Evolutionary conservation across 2,888 invertebrate genomes (phyloP), one percentile per base, ranked within the genome.

Genomic region (Eudemis profundana): DNA sequence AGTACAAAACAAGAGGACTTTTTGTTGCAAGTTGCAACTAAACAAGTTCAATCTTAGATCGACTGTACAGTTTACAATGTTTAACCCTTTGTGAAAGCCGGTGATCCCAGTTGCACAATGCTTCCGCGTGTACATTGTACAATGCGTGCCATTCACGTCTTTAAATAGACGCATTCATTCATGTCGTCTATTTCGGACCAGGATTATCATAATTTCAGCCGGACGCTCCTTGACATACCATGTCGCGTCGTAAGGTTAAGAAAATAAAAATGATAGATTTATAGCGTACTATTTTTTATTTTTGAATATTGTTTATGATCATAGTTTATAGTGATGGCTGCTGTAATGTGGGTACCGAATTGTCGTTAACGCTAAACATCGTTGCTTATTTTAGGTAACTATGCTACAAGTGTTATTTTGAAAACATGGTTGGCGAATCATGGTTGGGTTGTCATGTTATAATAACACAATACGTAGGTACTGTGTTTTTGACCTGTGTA

Each of bases 151-250:
- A 65, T 65, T 65, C 64, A 65, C 54, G 19, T 59, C 60, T 60
- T 38, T 49, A 65, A 65, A 65, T 65, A 65, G 65, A 59, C 60
- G 33, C 53, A 36, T 60, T 65, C 65, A 65, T 65, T 65, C 65
- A 65, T 53, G 47, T 29, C 23, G 42, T 65, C 59, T 65, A 65
- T 59, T 65, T 47, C 60, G 42, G 49, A 56, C 29, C 49, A 49
- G 64, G 63, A 51, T 59, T 62, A 62, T 54, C 61, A 46, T 64
- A 64, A 59, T 63, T 64, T 57, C 50, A 50, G 64, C 57, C 64
- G 59, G 64, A 59, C 64, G 12, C 64, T 49, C 63, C 63, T 63
- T 63, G 63, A 63, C 63, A 63, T 63, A 49, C 56, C 60, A 38
- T 5, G 44, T 29, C 63, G 56, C 56, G 63, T 42, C 49, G 42